These are phyloP conservation scores for Centropus bengalensis DNA, from an alignment of 2,113 vertebrate genomes.

Conservation along the genomic window DNA sequence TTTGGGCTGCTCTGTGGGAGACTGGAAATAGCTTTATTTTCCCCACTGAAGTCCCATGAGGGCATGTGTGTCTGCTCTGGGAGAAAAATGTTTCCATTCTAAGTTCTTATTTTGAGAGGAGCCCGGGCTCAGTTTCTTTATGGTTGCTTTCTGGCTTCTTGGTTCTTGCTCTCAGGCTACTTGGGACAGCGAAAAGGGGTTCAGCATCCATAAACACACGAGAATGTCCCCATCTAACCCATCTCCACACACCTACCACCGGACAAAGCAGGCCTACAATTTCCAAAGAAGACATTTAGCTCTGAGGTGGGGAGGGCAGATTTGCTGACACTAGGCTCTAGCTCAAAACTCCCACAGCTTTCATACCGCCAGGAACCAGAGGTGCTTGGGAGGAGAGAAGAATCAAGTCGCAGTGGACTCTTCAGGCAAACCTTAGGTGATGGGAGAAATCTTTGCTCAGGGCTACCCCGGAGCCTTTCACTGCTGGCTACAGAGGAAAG, in stretches of 20 bases:
- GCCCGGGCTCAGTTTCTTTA: neutral
- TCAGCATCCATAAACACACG: neutral
- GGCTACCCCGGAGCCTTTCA: neutral
- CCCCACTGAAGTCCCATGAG: neutral
- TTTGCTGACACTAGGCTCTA: neutral
- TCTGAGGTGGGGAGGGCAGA: neutral
- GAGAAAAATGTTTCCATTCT: neutral
- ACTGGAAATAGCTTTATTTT: neutral
- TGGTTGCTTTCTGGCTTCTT: neutral
- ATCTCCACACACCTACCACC: neutral
- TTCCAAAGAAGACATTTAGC: neutral
- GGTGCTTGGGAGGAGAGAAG: neutral
- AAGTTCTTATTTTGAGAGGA: neutral
- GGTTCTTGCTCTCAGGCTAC: neutral
- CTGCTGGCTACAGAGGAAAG: neutral
- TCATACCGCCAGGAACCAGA: neutral
- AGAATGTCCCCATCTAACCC: neutral
- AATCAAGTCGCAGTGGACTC: neutral
- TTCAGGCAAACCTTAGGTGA: neutral
- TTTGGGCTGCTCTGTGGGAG: neutral
- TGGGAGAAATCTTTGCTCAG: neutral
- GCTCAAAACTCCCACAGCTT: neutral
- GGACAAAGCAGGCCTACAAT: neutral
- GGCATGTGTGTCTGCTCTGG: neutral
- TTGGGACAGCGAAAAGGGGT: neutral